phyloP scores from a whole-genome alignment of 1,140 invertebrate genomes.

The Euura saliciscinereae region DNA sequence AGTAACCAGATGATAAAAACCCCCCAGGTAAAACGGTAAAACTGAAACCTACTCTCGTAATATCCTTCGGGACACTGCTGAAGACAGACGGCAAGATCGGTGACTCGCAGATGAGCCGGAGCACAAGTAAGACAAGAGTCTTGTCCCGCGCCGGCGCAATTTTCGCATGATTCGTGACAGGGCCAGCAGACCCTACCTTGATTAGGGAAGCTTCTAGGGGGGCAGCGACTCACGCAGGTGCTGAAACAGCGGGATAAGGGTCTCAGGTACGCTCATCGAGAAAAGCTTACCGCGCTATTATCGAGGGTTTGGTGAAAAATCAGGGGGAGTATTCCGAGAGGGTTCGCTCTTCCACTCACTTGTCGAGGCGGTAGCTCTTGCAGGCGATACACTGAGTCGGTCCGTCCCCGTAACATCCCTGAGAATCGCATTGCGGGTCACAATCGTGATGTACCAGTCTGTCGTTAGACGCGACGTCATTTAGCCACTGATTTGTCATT shows the following conservation, averaged over 20 bases:
- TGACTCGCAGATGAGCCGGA: constrained; percentile 77
- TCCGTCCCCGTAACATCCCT: constrained; percentile 82
- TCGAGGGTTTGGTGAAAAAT: not conserved
- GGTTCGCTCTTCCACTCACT: constrained; percentile 61
- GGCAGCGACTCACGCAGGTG: constrained; percentile 80
- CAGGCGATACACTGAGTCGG: constrained; percentile 81
- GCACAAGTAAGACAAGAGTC: constrained; percentile 83
- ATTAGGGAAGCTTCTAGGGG: constrained; percentile 78
- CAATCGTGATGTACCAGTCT: constrained; percentile 75
- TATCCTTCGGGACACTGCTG: constrained; percentile 87
- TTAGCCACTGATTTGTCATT: constrained; percentile 50
- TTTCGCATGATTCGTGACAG: constrained; percentile 84
- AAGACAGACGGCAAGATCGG: constrained; percentile 79
- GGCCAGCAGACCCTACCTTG: constrained; percentile 79
- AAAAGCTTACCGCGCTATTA: too few species aligned
- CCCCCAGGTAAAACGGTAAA: too few species aligned
- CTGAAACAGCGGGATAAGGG: constrained; percentile 52
- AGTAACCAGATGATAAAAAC: too few species aligned
- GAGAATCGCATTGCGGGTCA: constrained; percentile 81
- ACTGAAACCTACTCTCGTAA: constrained; percentile 71
- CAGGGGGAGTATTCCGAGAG: not conserved
- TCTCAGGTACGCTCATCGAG: not conserved
- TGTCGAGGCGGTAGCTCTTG: constrained; percentile 78
- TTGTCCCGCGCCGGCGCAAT: constrained; percentile 81
- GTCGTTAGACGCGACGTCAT: constrained; percentile 35